A percentile compares a stretch with the other conserved stretches of the same genome.
These are phyloP conservation scores for Neosalanx taihuensis DNA, from an alignment of 2,797 vertebrate genomes.

Conservation along the genomic window DNA sequence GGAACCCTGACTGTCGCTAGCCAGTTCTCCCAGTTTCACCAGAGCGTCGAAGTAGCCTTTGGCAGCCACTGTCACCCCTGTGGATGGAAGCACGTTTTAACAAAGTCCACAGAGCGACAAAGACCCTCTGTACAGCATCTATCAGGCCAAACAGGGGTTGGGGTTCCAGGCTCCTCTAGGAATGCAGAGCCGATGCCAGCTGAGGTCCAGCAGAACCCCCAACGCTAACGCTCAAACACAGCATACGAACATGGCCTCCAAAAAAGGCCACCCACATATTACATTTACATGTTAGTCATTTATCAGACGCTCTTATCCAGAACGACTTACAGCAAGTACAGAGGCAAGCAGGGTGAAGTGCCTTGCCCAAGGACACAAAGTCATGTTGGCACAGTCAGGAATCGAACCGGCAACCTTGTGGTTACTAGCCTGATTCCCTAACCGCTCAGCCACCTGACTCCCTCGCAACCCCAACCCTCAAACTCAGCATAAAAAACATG, in stretches of 20 bases:
- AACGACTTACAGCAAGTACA: no score
- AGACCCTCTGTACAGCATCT: not conserved
- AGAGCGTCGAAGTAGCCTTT: conserved; percentile 85
- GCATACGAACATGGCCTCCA: not conserved
- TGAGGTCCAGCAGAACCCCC: not conserved
- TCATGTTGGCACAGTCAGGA: no score
- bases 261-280: not conserved
- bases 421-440: no score
- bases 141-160: not conserved
- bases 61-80: conserved; percentile 82
- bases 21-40: conserved; percentile 83
- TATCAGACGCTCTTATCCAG: no score
- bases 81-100: conserved; percentile 23
- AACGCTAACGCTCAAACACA: not conserved
- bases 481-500: not conserved
- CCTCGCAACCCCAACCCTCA: not conserved
- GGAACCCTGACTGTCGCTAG: conserved; percentile 84
- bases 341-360: no score
- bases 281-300: no score
- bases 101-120: not conserved
- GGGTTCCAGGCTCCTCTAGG: not conserved
- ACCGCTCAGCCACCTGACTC: no score
- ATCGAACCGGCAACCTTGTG: no score
- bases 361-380: no score
- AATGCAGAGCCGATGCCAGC: conserved; percentile 7